phyloP scores from a whole-genome alignment of 2,888 invertebrate genomes.

The Trissonchulus latispiculum region DNA sequence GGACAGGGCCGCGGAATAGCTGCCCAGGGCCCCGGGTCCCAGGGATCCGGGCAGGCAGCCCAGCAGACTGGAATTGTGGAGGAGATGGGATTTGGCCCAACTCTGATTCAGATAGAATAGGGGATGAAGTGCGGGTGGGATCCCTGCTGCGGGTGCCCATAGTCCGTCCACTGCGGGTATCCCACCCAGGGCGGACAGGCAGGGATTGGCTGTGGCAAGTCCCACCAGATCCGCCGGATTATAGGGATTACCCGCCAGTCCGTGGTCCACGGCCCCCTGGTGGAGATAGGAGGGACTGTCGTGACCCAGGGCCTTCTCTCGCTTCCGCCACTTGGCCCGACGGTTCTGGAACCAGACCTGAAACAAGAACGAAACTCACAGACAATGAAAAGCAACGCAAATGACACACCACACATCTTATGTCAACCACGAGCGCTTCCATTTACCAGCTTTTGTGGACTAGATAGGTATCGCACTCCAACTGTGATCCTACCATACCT shows the following conservation, averaged over 20 bases:
- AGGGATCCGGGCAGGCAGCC: neutral
- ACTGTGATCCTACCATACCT: too few species aligned
- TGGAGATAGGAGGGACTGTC: conserved; percentile 3
- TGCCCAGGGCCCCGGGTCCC: too few species aligned
- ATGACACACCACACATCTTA: too few species aligned
- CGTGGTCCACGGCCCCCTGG: neutral
- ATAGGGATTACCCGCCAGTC: too few species aligned
- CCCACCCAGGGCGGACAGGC: too few species aligned
- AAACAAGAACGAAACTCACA: neutral
- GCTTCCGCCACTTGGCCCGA: conserved; percentile 27
- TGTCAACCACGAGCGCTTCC: too few species aligned
- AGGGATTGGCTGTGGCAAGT: too few species aligned
- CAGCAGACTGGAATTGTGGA: neutral
- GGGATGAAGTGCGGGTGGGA: neutral
- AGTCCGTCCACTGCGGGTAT: neutral
- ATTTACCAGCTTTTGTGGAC: too few species aligned
- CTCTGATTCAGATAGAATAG: neutral
- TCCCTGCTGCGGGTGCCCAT: neutral
- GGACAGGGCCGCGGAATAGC: too few species aligned
- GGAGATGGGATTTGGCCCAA: neutral
- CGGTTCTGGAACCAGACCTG: conserved; percentile 27
- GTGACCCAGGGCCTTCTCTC: conserved; percentile 25
- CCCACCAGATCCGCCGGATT: neutral
- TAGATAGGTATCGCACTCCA: too few species aligned
- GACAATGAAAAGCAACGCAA: too few species aligned